Percentiles rank a stretch among this genome's conserved stretches.
phyloP scores from a whole-genome alignment of 2,797 vertebrate genomes.

The Ciconia nigra region DNA sequence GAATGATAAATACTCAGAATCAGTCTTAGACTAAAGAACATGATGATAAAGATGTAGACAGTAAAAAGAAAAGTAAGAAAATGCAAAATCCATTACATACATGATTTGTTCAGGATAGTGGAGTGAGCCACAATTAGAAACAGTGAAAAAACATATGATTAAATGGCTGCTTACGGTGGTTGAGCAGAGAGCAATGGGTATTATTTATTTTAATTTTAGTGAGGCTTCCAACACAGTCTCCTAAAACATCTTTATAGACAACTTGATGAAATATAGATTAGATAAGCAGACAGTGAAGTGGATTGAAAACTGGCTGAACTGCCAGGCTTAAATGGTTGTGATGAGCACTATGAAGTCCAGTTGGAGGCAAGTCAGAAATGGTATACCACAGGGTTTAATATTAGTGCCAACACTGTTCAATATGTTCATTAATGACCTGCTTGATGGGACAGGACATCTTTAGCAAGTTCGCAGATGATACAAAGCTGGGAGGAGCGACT shows the following conservation, averaged over 20 bases:
- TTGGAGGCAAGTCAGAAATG: neutral
- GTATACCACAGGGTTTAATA: neutral
- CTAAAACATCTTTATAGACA: neutral
- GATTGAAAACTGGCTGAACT: neutral
- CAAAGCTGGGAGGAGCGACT: neutral
- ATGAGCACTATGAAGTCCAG: neutral
- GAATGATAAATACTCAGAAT: neutral
- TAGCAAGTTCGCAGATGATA: neutral
- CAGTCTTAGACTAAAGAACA: neutral
- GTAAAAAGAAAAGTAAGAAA: neutral
- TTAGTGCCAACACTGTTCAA: neutral
- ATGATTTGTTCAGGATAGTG: fast-evolving
- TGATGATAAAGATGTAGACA: neutral
- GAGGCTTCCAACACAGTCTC: neutral
- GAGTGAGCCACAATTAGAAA: neutral
- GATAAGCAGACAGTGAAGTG: neutral
- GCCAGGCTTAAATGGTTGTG: neutral
- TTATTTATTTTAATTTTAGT: neutral
- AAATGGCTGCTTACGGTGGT: neutral
- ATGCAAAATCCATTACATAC: neutral
- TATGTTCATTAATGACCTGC: neutral
- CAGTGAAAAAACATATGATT: neutral
- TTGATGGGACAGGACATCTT: neutral
- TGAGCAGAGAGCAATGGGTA: neutral
- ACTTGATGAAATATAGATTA: neutral